Evolutionary conservation across 1,140 invertebrate species (phyloP).

Genomic region (Hestina assimilis): DNA sequence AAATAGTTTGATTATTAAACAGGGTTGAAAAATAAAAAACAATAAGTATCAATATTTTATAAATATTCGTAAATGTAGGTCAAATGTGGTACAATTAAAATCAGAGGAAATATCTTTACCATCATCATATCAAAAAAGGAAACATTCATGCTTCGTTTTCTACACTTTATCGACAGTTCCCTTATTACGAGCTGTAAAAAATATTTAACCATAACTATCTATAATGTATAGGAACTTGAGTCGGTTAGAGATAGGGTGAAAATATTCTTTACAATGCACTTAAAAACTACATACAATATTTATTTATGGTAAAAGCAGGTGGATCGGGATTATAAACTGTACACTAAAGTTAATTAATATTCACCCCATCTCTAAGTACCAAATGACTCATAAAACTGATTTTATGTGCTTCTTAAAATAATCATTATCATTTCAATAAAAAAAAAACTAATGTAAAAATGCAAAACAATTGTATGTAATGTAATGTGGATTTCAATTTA

Average conservation of each 20-base stretch:
- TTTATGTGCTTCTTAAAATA: constrained; percentile 41
- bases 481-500: constrained; percentile 5
- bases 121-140: constrained; percentile 75
- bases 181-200: constrained; percentile 62
- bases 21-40: constrained; percentile 53
- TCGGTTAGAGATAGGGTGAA: constrained; percentile 51
- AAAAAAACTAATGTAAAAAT: constrained; percentile 31
- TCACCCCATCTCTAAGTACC: constrained; percentile 47
- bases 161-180: constrained; percentile 71
- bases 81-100: constrained; percentile 77
- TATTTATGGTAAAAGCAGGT: constrained; percentile 30
- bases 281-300: constrained; percentile 28
- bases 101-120: constrained; percentile 73
- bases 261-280: constrained; percentile 17
- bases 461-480: constrained; percentile 17
- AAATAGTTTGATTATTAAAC: background rate
- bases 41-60: constrained; percentile 72
- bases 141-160: constrained; percentile 71
- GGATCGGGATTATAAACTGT: constrained; percentile 24
- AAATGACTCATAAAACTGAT: constrained; percentile 45
- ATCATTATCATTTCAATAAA: constrained; percentile 34
- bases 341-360: constrained; percentile 27
- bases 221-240: constrained; percentile 69
- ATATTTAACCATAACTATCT: constrained; percentile 60
- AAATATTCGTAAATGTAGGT: constrained; percentile 77